A percentile compares a stretch with the other conserved stretches of the same genome.
Conservation (phyloP, 2,888 invertebrate species). For the Gastracanthus pulcherrimus region DNA sequence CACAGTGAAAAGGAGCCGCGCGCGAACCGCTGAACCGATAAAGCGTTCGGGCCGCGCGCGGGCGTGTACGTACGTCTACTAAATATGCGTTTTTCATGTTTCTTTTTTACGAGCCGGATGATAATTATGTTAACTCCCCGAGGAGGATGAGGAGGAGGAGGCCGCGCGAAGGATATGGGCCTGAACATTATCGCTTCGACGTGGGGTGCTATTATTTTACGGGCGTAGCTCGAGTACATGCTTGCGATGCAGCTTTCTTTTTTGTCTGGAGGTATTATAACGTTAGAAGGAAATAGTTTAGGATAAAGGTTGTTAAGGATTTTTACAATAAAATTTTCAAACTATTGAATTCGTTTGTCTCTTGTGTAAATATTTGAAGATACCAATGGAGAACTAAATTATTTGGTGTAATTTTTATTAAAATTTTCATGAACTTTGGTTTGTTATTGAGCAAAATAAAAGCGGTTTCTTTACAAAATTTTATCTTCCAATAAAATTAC, state of each 20-base stretch:
- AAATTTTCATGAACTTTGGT: no score
- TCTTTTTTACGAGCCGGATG: constrained; percentile 7
- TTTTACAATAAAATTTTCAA: neutral
- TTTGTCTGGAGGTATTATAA: no score
- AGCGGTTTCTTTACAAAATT: no score
- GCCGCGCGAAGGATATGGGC: constrained; percentile 6
- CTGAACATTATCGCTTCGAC: constrained; percentile 43
- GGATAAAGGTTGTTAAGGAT: neutral
- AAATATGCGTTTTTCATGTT: constrained; percentile 25
- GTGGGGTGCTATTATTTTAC: constrained; percentile 34
- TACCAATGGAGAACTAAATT: no score
- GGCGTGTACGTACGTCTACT: neutral
- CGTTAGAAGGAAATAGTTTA: neutral
- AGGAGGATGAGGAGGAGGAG: neutral
- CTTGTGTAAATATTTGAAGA: no score
- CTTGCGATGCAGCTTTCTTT: neutral
- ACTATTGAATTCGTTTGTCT: neutral
- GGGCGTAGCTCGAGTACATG: neutral
- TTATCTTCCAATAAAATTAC: no score
- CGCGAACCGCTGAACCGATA: neutral
- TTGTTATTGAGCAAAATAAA: no score
- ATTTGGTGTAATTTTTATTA: neutral
- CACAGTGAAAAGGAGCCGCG: constrained; percentile 8
- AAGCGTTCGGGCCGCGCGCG: neutral
- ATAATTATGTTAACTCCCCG: constrained; percentile 39